Conservation (phyloP, 53 echinoderm and acorn worm genomes). For the Crossaster papposus region DNA sequence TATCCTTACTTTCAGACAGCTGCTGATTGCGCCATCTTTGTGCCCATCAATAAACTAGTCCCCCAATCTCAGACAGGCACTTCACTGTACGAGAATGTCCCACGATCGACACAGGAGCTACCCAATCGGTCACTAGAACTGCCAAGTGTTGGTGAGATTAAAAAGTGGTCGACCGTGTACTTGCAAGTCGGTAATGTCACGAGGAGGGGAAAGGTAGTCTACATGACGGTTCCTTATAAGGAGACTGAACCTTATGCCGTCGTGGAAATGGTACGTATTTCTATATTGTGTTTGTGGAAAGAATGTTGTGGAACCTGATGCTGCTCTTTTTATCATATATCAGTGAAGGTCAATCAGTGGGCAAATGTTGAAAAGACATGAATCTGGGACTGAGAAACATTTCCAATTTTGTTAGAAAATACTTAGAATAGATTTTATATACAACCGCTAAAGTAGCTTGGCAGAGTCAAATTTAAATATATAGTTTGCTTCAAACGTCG, state of each 20-base stretch:
- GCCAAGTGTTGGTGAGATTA: background rate
- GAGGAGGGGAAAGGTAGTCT: slow-evolving; percentile 8
- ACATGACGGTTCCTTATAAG: background rate
- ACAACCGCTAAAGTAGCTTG: too few species aligned
- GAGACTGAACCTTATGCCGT: background rate
- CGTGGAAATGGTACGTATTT: slow-evolving; percentile 42
- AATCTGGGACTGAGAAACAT: too few species aligned
- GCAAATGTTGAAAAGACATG: too few species aligned
- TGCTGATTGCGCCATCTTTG: slow-evolving; percentile 71
- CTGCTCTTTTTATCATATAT: too few species aligned
- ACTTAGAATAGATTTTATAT: too few species aligned
- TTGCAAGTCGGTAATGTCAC: background rate
- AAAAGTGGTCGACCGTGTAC: slow-evolving; percentile 1
- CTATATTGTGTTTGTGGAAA: too few species aligned
- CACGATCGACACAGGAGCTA: background rate
- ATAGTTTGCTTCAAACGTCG: too few species aligned
- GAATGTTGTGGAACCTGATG: background rate
- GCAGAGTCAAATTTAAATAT: too few species aligned
- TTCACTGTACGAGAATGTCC: background rate
- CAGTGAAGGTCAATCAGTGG: too few species aligned
- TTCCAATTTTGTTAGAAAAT: too few species aligned
- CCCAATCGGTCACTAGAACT: background rate
- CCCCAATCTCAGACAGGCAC: background rate
- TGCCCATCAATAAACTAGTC: slow-evolving; percentile 56
- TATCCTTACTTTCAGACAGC: slow-evolving; percentile 46